Evolutionary conservation across 2,888 invertebrate species (phyloP), one percentile per base, ranked within the genome.

Genomic region (Eupelmus urozonus): DNA sequence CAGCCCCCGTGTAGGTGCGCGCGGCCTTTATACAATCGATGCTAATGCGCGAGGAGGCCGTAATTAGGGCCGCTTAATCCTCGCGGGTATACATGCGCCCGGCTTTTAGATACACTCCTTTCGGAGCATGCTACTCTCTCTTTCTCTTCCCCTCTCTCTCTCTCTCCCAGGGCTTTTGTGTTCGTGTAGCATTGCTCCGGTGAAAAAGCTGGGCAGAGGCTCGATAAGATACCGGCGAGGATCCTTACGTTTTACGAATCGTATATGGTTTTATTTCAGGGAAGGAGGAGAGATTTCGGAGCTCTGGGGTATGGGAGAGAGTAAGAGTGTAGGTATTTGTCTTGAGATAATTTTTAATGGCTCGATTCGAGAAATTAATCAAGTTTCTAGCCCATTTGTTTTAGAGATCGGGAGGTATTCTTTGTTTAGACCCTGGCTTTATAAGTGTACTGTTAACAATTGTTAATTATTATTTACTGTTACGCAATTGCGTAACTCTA

Each of bases 21-120:
- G 23, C 29, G 55, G 45, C 29, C 59, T 45, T 20, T 42, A 27
- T 51, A 73, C 63, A 73, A 76, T 73, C 71, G 69, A 76, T 76
- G 79, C 70, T 80, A 79, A 76, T 79, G 73, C 79, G 53, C 20
- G 53, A 40, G 20, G 49, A 23, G 53, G 20, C 20, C 67, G 63
- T 79, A 74, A 79, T 79, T 73, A 73, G 79, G 59, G 29, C 72
- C 59, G 71, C 60, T 76, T 79, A 79, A 76, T 76, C 72, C 76
- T 76, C 76, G 20, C 57, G 49, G 45, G 55, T 63, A 63, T 60
- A 55, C 23, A 27, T 70, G 7, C 13, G 49, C 57, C 4, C 25
- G 49, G 23, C n/a, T n/a, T n/a, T n/a, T 18, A n/a, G 27, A 49
- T 18, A 20, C 23, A 9, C 16, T 51, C 45, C 73, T 59, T 51